Conservation (phyloP, 2,113 vertebrate genomes). For the Atlantisia rogersi region DNA sequence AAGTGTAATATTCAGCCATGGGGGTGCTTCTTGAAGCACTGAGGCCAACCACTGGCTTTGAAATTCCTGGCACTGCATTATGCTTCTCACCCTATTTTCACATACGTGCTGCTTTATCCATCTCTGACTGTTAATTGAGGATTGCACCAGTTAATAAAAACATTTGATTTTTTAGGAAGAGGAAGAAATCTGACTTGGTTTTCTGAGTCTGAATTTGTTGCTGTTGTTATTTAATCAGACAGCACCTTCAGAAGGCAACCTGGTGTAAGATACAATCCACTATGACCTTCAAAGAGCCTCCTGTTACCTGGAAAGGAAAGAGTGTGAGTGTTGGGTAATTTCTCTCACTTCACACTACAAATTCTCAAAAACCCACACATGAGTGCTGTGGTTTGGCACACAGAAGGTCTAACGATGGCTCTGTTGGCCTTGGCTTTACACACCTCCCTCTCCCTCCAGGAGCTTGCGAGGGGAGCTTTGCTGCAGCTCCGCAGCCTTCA, state of each 20-base stretch:
- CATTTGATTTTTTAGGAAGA: background rate
- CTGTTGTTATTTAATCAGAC: no score
- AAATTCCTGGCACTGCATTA: background rate
- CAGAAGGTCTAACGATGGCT: background rate
- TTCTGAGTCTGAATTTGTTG: background rate
- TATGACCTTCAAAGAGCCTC: background rate
- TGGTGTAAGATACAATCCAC: background rate
- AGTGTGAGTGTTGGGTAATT: background rate
- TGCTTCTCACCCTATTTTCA: background rate
- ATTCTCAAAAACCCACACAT: background rate
- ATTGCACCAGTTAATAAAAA: background rate
- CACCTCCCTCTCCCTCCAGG: background rate
- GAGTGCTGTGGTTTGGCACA: background rate
- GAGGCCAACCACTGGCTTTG: background rate
- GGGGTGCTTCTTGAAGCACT: background rate
- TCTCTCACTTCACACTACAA: fast-evolving
- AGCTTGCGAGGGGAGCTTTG: background rate
- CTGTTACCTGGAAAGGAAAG: background rate
- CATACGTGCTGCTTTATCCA: background rate
- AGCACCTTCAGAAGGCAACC: background rate
- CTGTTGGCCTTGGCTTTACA: background rate
- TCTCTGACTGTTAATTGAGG: fast-evolving
- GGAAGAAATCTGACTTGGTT: background rate
- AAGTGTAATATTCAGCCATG: background rate
- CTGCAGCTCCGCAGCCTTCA: background rate